A percentile compares a stretch with the other conserved stretches of the same genome.
phyloP scores from a whole-genome alignment of 2,113 vertebrate species.

The Cyanoliseus patagonus region DNA sequence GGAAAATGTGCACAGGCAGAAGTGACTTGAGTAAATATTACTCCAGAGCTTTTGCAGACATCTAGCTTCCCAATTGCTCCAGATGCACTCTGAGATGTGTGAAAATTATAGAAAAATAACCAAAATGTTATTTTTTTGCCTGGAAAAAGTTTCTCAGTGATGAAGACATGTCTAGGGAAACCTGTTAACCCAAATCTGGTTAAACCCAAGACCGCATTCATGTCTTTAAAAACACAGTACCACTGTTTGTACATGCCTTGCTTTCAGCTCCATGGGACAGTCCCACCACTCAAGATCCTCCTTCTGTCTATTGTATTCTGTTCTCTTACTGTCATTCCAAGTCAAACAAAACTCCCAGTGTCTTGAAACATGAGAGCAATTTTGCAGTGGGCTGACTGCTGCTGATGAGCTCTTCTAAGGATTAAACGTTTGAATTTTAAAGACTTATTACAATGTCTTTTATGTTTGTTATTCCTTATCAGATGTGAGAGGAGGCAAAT shows the following conservation, averaged over 20 bases:
- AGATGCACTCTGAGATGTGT: neutral
- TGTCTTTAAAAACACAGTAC: neutral
- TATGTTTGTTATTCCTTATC: neutral
- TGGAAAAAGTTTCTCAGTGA: constrained; percentile 6
- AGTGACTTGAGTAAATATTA: neutral
- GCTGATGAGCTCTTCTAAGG: neutral
- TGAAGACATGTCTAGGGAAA: constrained; percentile 29
- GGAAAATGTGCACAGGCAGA: neutral
- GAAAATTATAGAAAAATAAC: constrained; percentile 4
- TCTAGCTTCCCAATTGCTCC: neutral
- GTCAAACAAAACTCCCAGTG: neutral
- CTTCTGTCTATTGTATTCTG: neutral
- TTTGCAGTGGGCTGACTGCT: neutral
- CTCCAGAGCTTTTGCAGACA: neutral
- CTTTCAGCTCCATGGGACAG: neutral
- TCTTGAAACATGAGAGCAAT: neutral
- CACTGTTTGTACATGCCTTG: neutral
- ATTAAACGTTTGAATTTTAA: neutral
- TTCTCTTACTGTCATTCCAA: neutral
- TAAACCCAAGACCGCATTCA: neutral
- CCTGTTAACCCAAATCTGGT: neutral
- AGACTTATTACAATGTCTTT: neutral
- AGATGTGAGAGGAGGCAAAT: neutral
- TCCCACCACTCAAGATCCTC: neutral
- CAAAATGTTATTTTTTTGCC: neutral